Conservation (phyloP, 2,797 vertebrate genomes). For the Phyllotis vaccarum region DNA sequence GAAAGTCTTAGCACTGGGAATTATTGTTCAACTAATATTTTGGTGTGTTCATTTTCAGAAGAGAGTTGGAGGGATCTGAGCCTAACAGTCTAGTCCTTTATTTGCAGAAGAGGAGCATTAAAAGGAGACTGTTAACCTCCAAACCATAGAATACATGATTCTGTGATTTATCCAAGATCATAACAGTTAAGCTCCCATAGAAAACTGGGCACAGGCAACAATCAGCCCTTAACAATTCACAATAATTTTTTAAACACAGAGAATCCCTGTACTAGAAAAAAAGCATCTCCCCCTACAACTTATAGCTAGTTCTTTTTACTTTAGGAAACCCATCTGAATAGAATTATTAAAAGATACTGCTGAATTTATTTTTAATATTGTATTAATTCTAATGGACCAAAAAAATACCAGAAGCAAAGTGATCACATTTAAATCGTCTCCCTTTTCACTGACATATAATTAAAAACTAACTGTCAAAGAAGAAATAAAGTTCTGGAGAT, state of each 20-base stretch:
- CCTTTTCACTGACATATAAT: background rate
- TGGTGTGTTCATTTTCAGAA: background rate
- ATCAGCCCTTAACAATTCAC: background rate
- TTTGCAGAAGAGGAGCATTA: background rate
- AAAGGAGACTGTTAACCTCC: background rate
- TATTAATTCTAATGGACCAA: conserved; percentile 43
- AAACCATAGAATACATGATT: background rate
- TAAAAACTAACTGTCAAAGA: conserved; percentile 26
- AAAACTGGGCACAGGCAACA: background rate
- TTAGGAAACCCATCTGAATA: background rate
- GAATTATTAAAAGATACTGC: conserved; percentile 22
- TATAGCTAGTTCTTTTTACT: conserved; percentile 44
- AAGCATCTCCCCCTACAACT: background rate
- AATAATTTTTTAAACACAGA: background rate
- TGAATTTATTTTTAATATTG: background rate
- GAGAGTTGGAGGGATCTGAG: background rate
- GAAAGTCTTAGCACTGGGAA: background rate
- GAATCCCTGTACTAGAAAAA: background rate
- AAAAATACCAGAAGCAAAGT: conserved; percentile 3
- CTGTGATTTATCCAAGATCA: background rate
- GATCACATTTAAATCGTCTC: background rate
- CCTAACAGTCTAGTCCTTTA: background rate
- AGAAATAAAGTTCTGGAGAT: conserved; percentile 18
- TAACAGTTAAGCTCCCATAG: background rate
- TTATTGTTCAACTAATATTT: background rate